Percentiles rank a stretch among this genome's conserved stretches.
phyloP scores from a whole-genome alignment of 2,797 vertebrate genomes.

The Acanthurus leucopareius region DNA sequence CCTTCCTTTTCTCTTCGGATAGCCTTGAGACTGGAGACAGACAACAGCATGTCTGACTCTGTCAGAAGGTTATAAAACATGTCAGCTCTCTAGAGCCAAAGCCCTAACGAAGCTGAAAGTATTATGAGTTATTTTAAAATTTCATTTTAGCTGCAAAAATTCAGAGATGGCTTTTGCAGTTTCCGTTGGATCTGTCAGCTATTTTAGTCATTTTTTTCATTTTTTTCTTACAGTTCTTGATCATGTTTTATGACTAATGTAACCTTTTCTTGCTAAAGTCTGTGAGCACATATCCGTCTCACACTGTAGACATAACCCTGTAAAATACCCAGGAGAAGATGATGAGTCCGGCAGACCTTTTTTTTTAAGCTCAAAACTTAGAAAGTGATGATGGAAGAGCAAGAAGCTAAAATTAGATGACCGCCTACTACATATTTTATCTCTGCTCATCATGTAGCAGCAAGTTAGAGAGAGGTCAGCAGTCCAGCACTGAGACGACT shows the following conservation, averaged over 20 bases:
- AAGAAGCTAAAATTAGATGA: constrained; percentile 76
- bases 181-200: not conserved
- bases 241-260: not conserved
- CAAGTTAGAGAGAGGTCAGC: constrained; percentile 70
- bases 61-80: too few relatives aligned
- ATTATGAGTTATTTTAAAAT: not conserved
- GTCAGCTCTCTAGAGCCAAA: not conserved
- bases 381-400: constrained; percentile 82
- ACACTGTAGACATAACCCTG: constrained; percentile 10
- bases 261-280: constrained; percentile 22
- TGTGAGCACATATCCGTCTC: constrained; percentile 14
- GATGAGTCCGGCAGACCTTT: constrained; percentile 57
- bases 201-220: not conserved
- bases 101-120: not conserved
- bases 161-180: not conserved
- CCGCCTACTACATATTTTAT: constrained; percentile 83
- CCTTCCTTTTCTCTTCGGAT: too few relatives aligned
- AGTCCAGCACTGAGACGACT: constrained; percentile 57
- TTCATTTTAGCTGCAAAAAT: not conserved
- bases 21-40: too few relatives aligned
- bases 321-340: constrained; percentile 49
- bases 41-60: too few relatives aligned
- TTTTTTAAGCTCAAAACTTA: constrained; percentile 67
- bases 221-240: not conserved
- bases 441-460: constrained; percentile 66